Evolutionary conservation across 1,140 invertebrate species (phyloP), one percentile per base, ranked within the genome.

Genomic region (Melitaea cinxia): DNA sequence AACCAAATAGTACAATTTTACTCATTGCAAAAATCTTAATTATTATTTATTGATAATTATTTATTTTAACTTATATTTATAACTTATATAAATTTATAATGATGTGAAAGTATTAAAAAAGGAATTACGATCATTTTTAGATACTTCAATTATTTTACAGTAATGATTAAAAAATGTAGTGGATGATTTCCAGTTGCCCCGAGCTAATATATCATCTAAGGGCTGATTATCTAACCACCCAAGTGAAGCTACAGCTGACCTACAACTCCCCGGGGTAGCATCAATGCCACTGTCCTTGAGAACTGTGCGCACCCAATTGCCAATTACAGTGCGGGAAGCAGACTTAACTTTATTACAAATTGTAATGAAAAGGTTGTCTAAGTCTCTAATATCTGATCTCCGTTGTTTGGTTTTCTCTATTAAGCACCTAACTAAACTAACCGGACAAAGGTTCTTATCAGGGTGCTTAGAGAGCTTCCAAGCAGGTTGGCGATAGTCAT

Each of bases 141-240:
- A 14, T 1, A 52, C 4, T 0, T 57, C 23, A 39, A 65, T 65
- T 50, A 12, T 12, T 2, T 23, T 28, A 39, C 42, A 65, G 33
- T 65, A 65, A 50, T 65, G 47, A 28, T 58, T 65, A 39, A 65
- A 57, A 28, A 65, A 65, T 6, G 62, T 65, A 21, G 23, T 57
- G 2, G 42, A 19, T 21, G 62, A 65, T 42, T 49, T 65, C 62
- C 62, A 65, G n/a, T 65, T 65, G 17, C 54, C 62, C 0, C 33
- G 17, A 15, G 45, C 49, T 26, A 65, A 37, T 12, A 65, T 65
- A 14, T 65, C 62, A 14, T 65, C 54, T 12, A 65, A 17, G 2
- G 39, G 10, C 7, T 61, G 59, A 53, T 52, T 57, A 21, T 52
- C 30, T 10, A 37, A n/a, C 62, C 62, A 65, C 10, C 42, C 21